Evolutionary conservation across 2,888 invertebrate species (phyloP).

Genomic region (Lissonota sp.): DNA sequence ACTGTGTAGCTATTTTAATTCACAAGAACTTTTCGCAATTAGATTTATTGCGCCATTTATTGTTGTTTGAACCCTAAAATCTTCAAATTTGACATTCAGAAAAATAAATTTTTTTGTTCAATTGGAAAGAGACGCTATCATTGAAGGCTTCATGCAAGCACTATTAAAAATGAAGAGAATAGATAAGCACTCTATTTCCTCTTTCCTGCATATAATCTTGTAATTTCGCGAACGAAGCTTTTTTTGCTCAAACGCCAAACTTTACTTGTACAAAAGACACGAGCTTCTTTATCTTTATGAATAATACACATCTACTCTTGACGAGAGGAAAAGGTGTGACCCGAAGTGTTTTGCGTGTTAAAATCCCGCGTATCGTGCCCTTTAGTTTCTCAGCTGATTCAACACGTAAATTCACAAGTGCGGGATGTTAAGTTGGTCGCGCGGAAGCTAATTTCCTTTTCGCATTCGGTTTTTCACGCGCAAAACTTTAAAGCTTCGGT

Average conservation of each 20-base stretch:
- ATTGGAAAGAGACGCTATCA: too few species aligned
- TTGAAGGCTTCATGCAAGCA: too few species aligned
- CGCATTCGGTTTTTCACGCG: constrained; percentile 81
- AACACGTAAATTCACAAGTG: constrained; percentile 6
- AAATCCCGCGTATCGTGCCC: not conserved
- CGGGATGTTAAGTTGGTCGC: constrained; percentile 54
- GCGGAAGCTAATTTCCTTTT: constrained; percentile 82
- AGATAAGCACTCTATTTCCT: constrained; percentile 55
- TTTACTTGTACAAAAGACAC: constrained; percentile 47
- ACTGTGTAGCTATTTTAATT: too few species aligned
- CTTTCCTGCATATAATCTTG: constrained; percentile 58
- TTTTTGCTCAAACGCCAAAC: constrained; percentile 43
- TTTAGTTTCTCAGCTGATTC: constrained; percentile 3
- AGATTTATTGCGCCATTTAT: too few species aligned
- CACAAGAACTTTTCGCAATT: too few species aligned
- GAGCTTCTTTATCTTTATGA: constrained; percentile 77
- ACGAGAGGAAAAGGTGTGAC: constrained; percentile 7
- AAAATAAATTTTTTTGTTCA: too few species aligned
- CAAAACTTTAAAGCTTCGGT: constrained; percentile 75
- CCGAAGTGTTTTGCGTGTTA: not conserved
- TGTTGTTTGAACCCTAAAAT: too few species aligned
- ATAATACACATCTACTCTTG: constrained; percentile 7
- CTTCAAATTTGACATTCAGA: too few species aligned
- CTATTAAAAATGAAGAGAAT: too few species aligned
- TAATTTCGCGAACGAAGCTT: constrained; percentile 65